Evolutionary conservation across 1,140 invertebrate species (phyloP).

Genomic region (Drosophila seguyi): DNA sequence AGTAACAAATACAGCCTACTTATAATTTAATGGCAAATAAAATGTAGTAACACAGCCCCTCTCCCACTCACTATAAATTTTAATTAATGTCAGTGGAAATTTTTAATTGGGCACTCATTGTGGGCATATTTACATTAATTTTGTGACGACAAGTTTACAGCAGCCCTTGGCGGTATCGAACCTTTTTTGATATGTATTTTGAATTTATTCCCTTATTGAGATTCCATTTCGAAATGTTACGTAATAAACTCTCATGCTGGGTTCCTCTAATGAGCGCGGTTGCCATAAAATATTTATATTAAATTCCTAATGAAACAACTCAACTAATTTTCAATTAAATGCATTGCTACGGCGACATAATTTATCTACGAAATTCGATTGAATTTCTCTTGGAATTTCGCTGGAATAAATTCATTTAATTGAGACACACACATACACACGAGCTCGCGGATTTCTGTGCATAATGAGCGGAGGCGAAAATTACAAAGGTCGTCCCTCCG

Average conservation of each 20-base stretch:
- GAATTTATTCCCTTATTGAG: neutral
- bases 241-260: neutral
- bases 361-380: slow-evolving; percentile 25
- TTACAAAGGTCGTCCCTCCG: slow-evolving; percentile 33
- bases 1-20: slow-evolving; percentile 11
- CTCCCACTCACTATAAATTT: slow-evolving; percentile 16
- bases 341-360: slow-evolving; percentile 2
- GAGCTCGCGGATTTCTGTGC: slow-evolving; percentile 13
- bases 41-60: slow-evolving; percentile 3
- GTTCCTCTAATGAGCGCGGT: neutral
- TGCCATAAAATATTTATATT: slow-evolving; percentile 18
- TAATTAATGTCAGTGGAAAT: slow-evolving; percentile 8
- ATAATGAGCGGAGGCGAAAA: slow-evolving; percentile 56
- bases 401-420: slow-evolving; percentile 48
- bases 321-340: slow-evolving; percentile 22
- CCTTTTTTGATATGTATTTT: too few species aligned
- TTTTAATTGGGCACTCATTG: slow-evolving; percentile 11
- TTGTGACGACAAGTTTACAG: slow-evolving; percentile 13
- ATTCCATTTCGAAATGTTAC: neutral
- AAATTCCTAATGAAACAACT: slow-evolving; percentile 35
- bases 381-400: slow-evolving; percentile 45
- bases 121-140: neutral
- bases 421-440: slow-evolving; percentile 25
- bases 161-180: neutral
- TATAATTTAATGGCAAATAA: slow-evolving; percentile 14